phyloP scores from a whole-genome alignment of 2,888 invertebrate species.

The Athalia circularis region DNA sequence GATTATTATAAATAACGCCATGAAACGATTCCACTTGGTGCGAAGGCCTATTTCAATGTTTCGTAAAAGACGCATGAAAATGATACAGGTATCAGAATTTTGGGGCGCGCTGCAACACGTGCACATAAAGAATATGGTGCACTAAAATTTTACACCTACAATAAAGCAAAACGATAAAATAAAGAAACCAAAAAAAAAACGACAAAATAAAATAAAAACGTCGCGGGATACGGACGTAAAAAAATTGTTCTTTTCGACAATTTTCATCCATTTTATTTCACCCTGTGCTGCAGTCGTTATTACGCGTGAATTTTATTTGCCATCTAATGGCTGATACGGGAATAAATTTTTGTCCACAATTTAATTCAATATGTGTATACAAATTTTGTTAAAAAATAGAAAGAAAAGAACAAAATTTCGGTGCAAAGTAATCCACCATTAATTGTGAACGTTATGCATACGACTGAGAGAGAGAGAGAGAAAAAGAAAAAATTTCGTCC shows the following conservation, averaged over 20 bases:
- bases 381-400: too few relatives aligned
- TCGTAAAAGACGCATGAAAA: neutral
- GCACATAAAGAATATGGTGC: neutral
- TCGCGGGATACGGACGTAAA: neutral
- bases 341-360: too few relatives aligned
- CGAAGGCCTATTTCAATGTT: neutral
- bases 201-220: neutral
- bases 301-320: neutral
- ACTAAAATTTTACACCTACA: constrained; percentile 12
- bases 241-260: constrained; percentile 12
- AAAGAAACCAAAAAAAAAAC: neutral
- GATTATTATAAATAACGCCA: neutral
- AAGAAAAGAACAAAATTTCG: too few relatives aligned
- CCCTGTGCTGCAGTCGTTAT: neutral
- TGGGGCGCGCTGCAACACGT: neutral
- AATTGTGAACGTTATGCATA: neutral
- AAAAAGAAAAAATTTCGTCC: neutral
- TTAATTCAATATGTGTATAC: too few relatives aligned
- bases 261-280: neutral
- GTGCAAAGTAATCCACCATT: neutral
- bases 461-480: too few relatives aligned
- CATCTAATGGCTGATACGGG: too few relatives aligned
- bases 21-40: neutral
- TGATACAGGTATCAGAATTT: neutral
- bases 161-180: neutral